Evolutionary conservation across 2,888 invertebrate genomes (phyloP).

Genomic region (Homarus gammarus): DNA sequence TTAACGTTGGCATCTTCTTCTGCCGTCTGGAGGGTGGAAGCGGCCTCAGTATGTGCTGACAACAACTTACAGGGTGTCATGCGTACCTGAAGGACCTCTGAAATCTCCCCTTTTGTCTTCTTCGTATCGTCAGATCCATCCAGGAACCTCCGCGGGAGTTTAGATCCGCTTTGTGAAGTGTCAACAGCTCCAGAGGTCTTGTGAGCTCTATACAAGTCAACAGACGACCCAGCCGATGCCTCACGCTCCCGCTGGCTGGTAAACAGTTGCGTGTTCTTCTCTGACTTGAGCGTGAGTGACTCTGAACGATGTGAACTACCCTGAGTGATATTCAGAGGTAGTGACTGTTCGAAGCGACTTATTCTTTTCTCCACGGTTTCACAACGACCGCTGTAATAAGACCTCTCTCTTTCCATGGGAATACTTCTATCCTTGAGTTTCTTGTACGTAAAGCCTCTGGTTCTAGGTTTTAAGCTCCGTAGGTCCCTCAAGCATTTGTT

Average conservation of each 20-base stretch:
- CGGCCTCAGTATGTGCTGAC: not conserved
- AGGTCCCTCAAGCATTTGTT: slow-evolving; percentile 43
- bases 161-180: too few species aligned
- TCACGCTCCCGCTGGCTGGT: too few species aligned
- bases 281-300: not conserved
- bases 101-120: too few species aligned
- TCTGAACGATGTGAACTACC: not conserved
- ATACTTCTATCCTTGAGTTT: slow-evolving; percentile 17
- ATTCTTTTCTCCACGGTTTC: not conserved
- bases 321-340: not conserved
- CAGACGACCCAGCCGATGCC: too few species aligned
- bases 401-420: not conserved
- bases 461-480: slow-evolving; percentile 42
- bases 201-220: too few species aligned
- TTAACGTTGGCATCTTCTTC: not conserved
- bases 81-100: not conserved
- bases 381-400: not conserved
- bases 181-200: too few species aligned
- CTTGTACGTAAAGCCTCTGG: slow-evolving; percentile 17
- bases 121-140: too few species aligned
- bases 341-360: not conserved
- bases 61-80: not conserved
- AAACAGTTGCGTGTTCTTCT: not conserved
- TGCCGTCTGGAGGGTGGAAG: not conserved
- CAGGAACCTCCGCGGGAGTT: too few species aligned